These are phyloP conservation scores for Uropsilus gracilis DNA, from an alignment of 2,113 vertebrate genomes.

Conservation along the genomic window DNA sequence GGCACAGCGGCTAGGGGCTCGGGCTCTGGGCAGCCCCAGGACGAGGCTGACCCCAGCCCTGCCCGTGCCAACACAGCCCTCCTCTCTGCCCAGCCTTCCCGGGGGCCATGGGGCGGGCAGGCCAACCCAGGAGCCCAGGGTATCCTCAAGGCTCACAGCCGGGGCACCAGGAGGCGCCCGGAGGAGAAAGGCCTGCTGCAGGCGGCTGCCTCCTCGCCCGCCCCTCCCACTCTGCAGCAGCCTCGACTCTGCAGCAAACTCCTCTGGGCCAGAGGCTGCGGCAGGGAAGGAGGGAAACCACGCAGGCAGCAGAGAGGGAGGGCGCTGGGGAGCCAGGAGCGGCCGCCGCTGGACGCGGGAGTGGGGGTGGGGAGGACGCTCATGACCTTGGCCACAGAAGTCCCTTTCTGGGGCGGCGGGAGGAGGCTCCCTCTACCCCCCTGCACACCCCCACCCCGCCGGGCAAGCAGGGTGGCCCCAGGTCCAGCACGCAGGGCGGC, in stretches of 20 bases:
- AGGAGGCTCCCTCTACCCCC: not conserved
- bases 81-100: not conserved
- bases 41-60: not conserved
- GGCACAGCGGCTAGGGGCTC: not conserved
- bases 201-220: not conserved
- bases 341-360: not conserved
- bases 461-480: not conserved
- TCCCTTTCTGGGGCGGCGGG: not conserved
- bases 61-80: not conserved
- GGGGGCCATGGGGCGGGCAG: not conserved
- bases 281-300: not conserved
- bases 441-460: not conserved
- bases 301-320: not conserved
- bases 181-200: too few species aligned
- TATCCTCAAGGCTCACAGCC: too few species aligned
- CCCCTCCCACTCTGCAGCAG: not conserved
- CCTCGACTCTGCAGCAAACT: slow-evolving; percentile 27
- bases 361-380: not conserved
- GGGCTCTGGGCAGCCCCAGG: not conserved
- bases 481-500: not conserved
- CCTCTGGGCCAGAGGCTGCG: slow-evolving; percentile 59
- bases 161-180: too few species aligned
- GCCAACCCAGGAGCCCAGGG: too few species aligned
- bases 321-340: not conserved
- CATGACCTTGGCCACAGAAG: not conserved